These are phyloP conservation scores for Synanceia verrucosa DNA, from an alignment of 2,797 vertebrate species.

Conservation along the genomic window DNA sequence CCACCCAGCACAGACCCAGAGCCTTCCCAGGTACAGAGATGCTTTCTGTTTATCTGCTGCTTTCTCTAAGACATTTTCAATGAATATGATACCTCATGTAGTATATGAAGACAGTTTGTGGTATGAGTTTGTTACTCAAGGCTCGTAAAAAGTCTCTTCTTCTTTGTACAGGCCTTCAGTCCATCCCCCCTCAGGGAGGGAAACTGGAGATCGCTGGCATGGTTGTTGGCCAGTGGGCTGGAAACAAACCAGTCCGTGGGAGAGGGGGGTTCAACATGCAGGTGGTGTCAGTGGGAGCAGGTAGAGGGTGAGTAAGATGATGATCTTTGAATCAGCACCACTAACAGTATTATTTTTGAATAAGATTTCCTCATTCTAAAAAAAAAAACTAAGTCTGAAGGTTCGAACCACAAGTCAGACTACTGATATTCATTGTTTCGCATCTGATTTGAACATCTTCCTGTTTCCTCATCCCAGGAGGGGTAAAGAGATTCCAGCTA, in stretches of 20 bases:
- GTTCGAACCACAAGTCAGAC: background rate
- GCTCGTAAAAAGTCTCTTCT: background rate
- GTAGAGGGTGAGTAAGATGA: slow-evolving; percentile 84
- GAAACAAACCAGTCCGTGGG: slow-evolving; percentile 89
- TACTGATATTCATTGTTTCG: background rate
- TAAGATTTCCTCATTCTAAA: too few species aligned
- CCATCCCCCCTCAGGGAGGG: slow-evolving; percentile 92
- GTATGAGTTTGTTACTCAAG: background rate
- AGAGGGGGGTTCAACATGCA: slow-evolving; percentile 92
- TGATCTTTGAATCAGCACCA: too few species aligned
- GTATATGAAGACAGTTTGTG: background rate
- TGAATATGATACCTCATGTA: too few species aligned
- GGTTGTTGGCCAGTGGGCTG: slow-evolving; percentile 95
- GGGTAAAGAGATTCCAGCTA: slow-evolving; percentile 82
- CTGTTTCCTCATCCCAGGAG: slow-evolving; percentile 66
- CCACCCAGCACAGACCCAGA: slow-evolving; percentile 85
- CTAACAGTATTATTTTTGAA: too few species aligned
- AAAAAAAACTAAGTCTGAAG: too few species aligned
- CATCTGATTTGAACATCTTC: background rate
- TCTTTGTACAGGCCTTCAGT: slow-evolving; percentile 85
- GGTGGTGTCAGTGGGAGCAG: slow-evolving; percentile 92
- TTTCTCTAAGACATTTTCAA: too few species aligned
- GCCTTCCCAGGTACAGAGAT: slow-evolving; percentile 87
- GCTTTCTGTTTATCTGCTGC: background rate
- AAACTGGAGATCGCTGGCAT: slow-evolving; percentile 94